Percentiles rank a stretch among this genome's conserved stretches.
phyloP scores from a whole-genome alignment of 2,113 vertebrate genomes.

The Oostethus manadensis region DNA sequence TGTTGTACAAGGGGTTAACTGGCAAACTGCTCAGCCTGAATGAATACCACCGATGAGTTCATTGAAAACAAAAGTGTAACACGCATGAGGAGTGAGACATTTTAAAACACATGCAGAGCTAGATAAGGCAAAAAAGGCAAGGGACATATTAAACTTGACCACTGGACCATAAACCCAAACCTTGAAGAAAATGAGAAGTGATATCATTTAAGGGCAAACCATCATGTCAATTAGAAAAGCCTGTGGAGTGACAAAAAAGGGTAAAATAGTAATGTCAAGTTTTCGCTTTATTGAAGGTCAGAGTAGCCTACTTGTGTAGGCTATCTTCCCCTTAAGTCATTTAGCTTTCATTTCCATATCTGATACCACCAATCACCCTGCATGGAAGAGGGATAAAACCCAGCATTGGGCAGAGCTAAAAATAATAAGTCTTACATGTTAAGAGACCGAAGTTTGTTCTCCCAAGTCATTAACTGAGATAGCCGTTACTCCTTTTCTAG shows the following conservation, averaged over 20 bases:
- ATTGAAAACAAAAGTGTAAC: no score
- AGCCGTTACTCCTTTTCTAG: conserved; percentile 72
- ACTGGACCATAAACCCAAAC: conserved; percentile 6
- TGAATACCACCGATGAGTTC: no score
- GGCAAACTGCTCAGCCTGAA: no score
- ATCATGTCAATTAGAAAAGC: conserved; percentile 51
- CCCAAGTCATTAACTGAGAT: conserved; percentile 80
- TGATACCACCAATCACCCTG: conserved; percentile 74
- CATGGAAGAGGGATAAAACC: conserved; percentile 75
- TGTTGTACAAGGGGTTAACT: no score
- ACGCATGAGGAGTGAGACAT: no score
- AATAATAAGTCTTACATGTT: conserved; percentile 80
- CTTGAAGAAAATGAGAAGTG: conserved; percentile 26
- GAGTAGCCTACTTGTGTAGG: conserved; percentile 74
- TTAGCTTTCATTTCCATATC: conserved; percentile 79
- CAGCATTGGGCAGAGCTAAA: conserved; percentile 76
- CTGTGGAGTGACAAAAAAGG: conserved; percentile 46
- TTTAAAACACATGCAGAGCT: no score
- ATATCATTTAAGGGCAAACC: conserved; percentile 47
- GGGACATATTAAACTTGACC: not conserved
- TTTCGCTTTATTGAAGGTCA: conserved; percentile 74
- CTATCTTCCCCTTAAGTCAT: conserved; percentile 78
- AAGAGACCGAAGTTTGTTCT: conserved; percentile 79
- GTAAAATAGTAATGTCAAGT: conserved; percentile 61
- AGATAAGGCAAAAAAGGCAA: not conserved